Base-by-base conservation (phyloP, 2,113 vertebrate genomes). In the Myotis brandtii region DNA sequence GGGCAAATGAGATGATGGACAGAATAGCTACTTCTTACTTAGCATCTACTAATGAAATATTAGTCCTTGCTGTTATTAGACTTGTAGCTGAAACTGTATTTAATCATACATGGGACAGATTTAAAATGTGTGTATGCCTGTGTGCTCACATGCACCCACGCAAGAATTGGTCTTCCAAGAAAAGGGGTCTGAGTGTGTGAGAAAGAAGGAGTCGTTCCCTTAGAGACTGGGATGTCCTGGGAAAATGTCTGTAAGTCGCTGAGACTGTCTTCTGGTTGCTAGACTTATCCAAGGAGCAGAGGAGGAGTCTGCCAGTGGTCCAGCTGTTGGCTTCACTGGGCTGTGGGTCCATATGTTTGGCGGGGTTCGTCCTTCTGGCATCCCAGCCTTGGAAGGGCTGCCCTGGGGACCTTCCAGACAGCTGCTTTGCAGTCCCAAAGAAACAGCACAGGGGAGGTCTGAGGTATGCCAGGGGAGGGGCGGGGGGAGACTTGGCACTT, bases 161-260 rank as follows among this genome's bases (percentile, higher is more conserved):
- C 64, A 77, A 67, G 18, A 54, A 86, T 30, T 56, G 40, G 50
- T 83, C 91, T 97, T 96, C 91, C 85, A 79, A 94, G 91, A 95
- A 93, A 85, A 81, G 21, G 25, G 67, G 72, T 87, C 94, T 50
- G 75, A 82, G 64, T 86, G 82, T 92, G 94, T 97, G 96, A 97
- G 96, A 97, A 96, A 83, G 59, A 69, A 91, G 59, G 90, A 82
- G 85, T 56, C 82, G 30, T 82, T 96, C 86, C 95, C 92, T 83
- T 48, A 95, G 90, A 95, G 96, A 81, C 86, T 73, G 23, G 69
- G 81, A 93, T 88, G 86, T 88, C 92, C 95, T 98, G 96, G 92
- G 97, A 98, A 97, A 93, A 50, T 72, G 79, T 91, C 91, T 97
- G 5, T 86, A 95, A 97, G 97, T 95, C 89, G 82, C 91, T 95